Conservation (phyloP, 2,888 invertebrate genomes). For the Synanthedon myopaeformis region DNA sequence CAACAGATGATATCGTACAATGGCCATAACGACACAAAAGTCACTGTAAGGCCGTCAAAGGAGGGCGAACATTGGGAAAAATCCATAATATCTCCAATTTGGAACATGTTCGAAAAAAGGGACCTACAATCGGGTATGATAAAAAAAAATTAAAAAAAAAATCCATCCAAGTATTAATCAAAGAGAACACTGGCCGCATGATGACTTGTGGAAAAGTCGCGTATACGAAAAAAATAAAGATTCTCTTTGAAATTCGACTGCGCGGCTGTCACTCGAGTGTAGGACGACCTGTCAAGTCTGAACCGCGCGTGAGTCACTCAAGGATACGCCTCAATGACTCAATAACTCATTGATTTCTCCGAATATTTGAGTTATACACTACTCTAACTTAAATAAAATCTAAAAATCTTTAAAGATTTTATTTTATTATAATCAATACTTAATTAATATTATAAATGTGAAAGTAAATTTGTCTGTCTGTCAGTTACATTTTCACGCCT, state of each 20-base stretch:
- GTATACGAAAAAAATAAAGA: slow-evolving; percentile 25
- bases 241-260: slow-evolving; percentile 44
- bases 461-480: too few species aligned
- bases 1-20: slow-evolving; percentile 11
- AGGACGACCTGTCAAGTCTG: slow-evolving; percentile 20
- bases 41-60: slow-evolving; percentile 1
- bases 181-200: slow-evolving; percentile 43
- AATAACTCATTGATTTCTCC: background rate
- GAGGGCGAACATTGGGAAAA: slow-evolving; percentile 5
- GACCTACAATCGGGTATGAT: slow-evolving; percentile 10
- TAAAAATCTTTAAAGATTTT: too few species aligned
- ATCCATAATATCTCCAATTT: slow-evolving; percentile 16
- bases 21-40: background rate
- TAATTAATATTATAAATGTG: too few species aligned
- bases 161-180: slow-evolving; percentile 50
- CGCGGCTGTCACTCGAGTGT: slow-evolving; percentile 34
- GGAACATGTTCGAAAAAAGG: slow-evolving; percentile 8
- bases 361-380: too few species aligned
- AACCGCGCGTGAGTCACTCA: slow-evolving; percentile 6
- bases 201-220: slow-evolving; percentile 55
- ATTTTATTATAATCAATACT: too few species aligned
- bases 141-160: slow-evolving; percentile 9
- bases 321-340: background rate
- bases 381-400: too few species aligned
- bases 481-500: too few species aligned